These are phyloP conservation scores for Aleiodes sp. DNA, from an alignment of 1,140 invertebrate species.

Conservation along the genomic window DNA sequence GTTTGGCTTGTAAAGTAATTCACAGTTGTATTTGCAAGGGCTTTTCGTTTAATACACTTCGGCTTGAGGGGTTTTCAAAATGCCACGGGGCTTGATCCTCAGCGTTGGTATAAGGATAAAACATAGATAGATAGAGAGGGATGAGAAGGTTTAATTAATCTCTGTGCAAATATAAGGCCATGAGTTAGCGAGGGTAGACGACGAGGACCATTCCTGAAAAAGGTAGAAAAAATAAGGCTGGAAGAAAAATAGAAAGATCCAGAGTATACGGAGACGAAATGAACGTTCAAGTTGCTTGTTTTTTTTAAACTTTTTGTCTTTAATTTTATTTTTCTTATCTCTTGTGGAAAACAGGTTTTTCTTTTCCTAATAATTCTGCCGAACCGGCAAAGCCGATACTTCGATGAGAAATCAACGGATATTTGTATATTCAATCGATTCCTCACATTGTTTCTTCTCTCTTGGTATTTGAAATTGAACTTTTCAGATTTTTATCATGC, in stretches of 20 bases:
- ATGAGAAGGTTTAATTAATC: conserved; percentile 40
- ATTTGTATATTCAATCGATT: background rate
- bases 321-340: conserved; percentile 4
- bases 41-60: background rate
- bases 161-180: conserved; percentile 35
- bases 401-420: conserved; percentile 1
- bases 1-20: conserved; percentile 22
- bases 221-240: conserved; percentile 13
- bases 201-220: conserved; percentile 4
- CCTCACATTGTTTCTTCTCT: conserved; percentile 32
- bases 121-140: background rate
- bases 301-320: conserved; percentile 15
- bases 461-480: conserved; percentile 38
- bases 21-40: conserved; percentile 39
- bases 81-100: conserved; percentile 3
- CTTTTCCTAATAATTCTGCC: conserved; percentile 27
- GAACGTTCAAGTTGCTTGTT: conserved; percentile 6
- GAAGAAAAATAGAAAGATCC: background rate
- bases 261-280: background rate
- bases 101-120: conserved; percentile 16
- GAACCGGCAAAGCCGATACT: conserved; percentile 9
- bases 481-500: conserved; percentile 25
- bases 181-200: conserved; percentile 10
- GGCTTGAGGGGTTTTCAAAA: conserved; percentile 8
- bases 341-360: conserved; percentile 27